These are phyloP conservation scores for Chondrilla cf. caribensis DNA, from an alignment of 37 sponge, comb jelly and placozoan species.

Conservation along the genomic window DNA sequence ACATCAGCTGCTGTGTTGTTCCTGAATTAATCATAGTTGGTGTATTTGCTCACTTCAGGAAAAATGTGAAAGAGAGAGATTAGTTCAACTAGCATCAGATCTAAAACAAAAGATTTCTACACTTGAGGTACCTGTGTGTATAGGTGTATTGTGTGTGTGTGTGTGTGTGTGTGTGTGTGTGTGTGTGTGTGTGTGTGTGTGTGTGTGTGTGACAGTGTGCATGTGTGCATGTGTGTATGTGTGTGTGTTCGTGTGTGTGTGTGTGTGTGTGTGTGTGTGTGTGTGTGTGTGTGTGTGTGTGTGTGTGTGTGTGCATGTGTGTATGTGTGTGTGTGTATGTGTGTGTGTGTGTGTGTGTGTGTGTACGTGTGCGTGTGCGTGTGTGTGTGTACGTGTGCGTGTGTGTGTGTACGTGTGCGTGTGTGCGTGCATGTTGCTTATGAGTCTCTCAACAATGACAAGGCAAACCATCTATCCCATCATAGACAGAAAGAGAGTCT, in stretches of 20 bases:
- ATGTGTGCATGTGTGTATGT: background rate
- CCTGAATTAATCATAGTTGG: too few relatives aligned
- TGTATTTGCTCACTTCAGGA: background rate
- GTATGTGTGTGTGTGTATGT: background rate
- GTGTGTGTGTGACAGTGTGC: conserved; percentile 14
- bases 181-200: background rate
- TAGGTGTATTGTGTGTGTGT: conserved; percentile 13
- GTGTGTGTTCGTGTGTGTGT: conserved; percentile 45
- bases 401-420: conserved; percentile 36
- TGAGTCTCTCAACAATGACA: too few relatives aligned
- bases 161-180: conserved; percentile 13
- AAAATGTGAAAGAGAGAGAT: background rate
- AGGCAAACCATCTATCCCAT: too few relatives aligned
- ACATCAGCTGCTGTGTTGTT: too few relatives aligned
- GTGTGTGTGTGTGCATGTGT: background rate
- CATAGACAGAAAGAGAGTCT: background rate
- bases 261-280: conserved; percentile 42
- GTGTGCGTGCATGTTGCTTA: conserved; percentile 12
- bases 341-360: conserved; percentile 20
- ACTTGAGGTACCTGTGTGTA: conserved; percentile 11
- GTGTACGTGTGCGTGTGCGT: conserved; percentile 15
- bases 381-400: conserved; percentile 47
- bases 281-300: conserved; percentile 24
- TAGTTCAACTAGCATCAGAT: background rate
- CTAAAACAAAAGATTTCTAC: background rate